These are phyloP conservation scores for Opisthograptis luteolata DNA, from an alignment of 2,888 invertebrate genomes.

Conservation along the genomic window DNA sequence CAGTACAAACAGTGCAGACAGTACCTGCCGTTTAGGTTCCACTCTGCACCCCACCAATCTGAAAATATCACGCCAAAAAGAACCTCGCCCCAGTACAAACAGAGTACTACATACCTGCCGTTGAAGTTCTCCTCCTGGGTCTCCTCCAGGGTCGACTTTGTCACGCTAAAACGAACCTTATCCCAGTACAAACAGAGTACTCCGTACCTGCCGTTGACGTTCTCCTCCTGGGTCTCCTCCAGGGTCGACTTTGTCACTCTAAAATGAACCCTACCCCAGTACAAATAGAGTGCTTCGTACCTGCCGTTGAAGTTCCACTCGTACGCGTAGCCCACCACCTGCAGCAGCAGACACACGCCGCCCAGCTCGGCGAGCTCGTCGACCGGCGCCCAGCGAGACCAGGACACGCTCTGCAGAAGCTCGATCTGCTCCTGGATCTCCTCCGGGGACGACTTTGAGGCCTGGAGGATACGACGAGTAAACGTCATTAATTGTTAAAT, in stretches of 20 bases:
- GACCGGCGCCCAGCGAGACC: slow-evolving; percentile 93
- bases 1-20: too few species aligned
- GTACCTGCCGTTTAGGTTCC: too few species aligned
- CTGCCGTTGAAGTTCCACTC: slow-evolving; percentile 96
- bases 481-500: too few species aligned
- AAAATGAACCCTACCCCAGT: not conserved
- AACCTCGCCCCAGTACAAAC: too few species aligned
- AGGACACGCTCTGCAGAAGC: slow-evolving; percentile 89
- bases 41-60: too few species aligned
- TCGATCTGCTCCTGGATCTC: slow-evolving; percentile 95
- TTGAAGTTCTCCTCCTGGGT: too few species aligned
- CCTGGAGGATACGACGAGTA: slow-evolving; percentile 70
- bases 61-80: too few species aligned
- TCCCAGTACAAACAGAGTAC: slow-evolving; percentile 1
- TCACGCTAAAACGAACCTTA: too few species aligned
- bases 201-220: slow-evolving; percentile 89
- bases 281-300: slow-evolving; percentile 52
- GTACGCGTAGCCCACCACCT: slow-evolving; percentile 94
- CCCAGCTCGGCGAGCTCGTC: slow-evolving; percentile 94
- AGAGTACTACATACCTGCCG: too few species aligned
- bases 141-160: too few species aligned
- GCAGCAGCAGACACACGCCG: slow-evolving; percentile 91
- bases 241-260: too few species aligned
- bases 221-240: too few species aligned
- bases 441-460: slow-evolving; percentile 88